Conservation (phyloP, 2,113 vertebrate genomes). For the Chloropsis cyanopogon region DNA sequence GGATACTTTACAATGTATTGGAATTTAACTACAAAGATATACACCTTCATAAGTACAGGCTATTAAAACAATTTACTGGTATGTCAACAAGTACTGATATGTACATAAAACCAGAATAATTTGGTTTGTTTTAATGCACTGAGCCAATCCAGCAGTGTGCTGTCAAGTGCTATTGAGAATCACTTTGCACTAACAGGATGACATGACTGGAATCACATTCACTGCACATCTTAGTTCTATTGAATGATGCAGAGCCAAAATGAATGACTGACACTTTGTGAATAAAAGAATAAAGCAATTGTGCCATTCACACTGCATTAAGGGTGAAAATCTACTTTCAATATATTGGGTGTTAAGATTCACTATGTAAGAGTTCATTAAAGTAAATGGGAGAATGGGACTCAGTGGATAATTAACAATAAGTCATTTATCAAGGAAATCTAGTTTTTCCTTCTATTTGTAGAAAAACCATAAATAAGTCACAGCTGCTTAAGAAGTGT, state of each 20-base stretch:
- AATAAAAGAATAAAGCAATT: slow-evolving; percentile 40
- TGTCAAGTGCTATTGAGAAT: slow-evolving; percentile 57
- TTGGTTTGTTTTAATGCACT: slow-evolving; percentile 58
- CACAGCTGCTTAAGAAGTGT: background rate
- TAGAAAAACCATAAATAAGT: slow-evolving; percentile 2
- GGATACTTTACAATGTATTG: slow-evolving; percentile 49
- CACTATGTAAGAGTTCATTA: background rate
- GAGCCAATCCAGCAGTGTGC: slow-evolving; percentile 17
- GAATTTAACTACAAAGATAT: slow-evolving; percentile 68
- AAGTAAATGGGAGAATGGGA: background rate
- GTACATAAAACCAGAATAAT: slow-evolving; percentile 61
- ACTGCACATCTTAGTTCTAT: slow-evolving; percentile 36
- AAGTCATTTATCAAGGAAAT: slow-evolving; percentile 28
- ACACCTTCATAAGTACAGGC: slow-evolving; percentile 61
- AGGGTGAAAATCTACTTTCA: slow-evolving; percentile 15
- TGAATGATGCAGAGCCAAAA: slow-evolving; percentile 32
- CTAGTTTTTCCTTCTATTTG: background rate
- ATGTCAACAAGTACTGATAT: slow-evolving; percentile 53
- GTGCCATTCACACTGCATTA: background rate
- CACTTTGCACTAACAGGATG: slow-evolving; percentile 60
- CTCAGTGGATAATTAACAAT: slow-evolving; percentile 30
- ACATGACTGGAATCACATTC: slow-evolving; percentile 41
- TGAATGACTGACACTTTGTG: slow-evolving; percentile 50
- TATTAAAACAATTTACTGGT: slow-evolving; percentile 71
- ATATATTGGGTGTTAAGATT: background rate